Conservation (phyloP, 2,888 invertebrate species). For the Mamestra brassicae region DNA sequence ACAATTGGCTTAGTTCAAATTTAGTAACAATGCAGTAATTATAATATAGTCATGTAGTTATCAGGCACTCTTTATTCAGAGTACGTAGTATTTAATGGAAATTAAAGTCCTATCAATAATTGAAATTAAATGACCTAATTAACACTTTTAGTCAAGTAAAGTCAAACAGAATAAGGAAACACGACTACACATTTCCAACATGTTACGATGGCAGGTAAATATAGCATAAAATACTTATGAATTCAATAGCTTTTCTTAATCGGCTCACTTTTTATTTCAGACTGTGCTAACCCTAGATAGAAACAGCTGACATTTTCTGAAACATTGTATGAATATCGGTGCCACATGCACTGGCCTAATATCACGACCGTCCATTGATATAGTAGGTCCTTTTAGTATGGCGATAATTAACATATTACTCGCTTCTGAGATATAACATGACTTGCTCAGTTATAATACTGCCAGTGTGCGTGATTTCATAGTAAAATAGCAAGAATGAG, state of each 20-base stretch:
- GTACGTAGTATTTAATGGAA: neutral
- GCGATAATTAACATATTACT: slow-evolving; percentile 60
- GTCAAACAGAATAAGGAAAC: neutral
- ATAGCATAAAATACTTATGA: neutral
- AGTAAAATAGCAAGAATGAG: slow-evolving; percentile 31
- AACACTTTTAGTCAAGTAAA: neutral
- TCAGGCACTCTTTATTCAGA: neutral
- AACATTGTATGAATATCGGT: slow-evolving; percentile 76
- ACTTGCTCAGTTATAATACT: slow-evolving; percentile 17
- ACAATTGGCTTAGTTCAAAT: slow-evolving; percentile 7
- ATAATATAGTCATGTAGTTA: neutral
- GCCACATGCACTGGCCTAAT: slow-evolving; percentile 70
- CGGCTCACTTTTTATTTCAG: neutral
- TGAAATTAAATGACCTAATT: neutral
- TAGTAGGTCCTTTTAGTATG: slow-evolving; percentile 51
- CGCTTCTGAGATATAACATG: slow-evolving; percentile 35
- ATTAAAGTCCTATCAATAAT: neutral
- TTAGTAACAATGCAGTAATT: neutral
- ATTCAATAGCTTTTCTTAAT: neutral
- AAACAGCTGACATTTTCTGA: slow-evolving; percentile 71
- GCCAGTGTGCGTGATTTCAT: slow-evolving; percentile 35
- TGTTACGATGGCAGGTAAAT: neutral
- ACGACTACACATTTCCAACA: neutral
- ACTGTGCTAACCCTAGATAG: slow-evolving; percentile 46
- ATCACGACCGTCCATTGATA: slow-evolving; percentile 48